phyloP scores from a whole-genome alignment of 2,888 invertebrate species.

The Teinopalpus imperialis region DNA sequence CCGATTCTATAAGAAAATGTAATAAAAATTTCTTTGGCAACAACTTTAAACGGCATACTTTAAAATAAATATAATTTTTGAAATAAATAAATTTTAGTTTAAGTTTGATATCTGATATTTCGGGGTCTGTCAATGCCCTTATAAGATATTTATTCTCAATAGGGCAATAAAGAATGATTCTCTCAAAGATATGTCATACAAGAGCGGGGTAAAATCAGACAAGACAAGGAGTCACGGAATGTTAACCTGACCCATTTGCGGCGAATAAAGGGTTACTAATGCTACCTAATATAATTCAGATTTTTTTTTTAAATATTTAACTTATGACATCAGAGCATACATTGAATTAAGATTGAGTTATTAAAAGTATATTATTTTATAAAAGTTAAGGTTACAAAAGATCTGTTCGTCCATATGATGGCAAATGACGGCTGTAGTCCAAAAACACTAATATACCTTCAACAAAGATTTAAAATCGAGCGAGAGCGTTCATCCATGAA shows the following conservation, averaged over 20 bases:
- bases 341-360: too few species aligned
- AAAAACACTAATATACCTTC: too few species aligned
- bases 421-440: too few species aligned
- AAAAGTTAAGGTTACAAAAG: too few species aligned
- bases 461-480: too few species aligned
- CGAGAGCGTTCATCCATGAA: too few species aligned
- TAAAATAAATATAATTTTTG: not conserved
- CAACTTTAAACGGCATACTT: not conserved
- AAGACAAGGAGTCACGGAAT: constrained; percentile 11
- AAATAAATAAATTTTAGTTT: not conserved
- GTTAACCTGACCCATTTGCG: constrained; percentile 6
- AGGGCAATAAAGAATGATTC: constrained; percentile 21
- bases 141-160: constrained; percentile 13
- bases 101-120: constrained; percentile 4
- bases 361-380: too few species aligned
- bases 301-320: too few species aligned
- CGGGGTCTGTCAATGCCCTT: constrained; percentile 12
- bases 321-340: too few species aligned
- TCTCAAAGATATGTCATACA: constrained; percentile 13
- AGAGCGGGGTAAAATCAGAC: constrained; percentile 22
- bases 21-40: too few species aligned
- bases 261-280: not conserved
- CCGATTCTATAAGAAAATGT: too few species aligned
- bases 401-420: too few species aligned
- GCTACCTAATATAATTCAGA: not conserved